Base-by-base conservation (phyloP, 2,888 invertebrate species). In the Apomyelois bistriatella region DNA sequence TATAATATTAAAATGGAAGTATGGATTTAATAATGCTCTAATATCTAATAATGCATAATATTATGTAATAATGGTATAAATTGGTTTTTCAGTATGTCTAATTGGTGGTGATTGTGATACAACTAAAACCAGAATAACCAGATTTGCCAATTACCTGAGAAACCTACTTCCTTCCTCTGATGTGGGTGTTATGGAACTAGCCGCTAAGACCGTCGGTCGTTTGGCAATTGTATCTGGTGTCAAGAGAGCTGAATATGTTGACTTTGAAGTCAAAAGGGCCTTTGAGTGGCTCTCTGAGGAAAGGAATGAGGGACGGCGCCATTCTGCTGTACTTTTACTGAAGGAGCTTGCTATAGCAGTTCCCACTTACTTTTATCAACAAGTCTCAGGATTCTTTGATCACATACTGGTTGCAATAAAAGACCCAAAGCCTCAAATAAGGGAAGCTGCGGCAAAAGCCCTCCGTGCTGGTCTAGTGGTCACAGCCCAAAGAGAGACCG, bases 281-380 rank as follows among this genome's bases (percentile, higher is more conserved):
- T 96, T 98, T 77, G 99, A 99, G 79, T 98, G 98, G 98, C 91
- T 99, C 4, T 94, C 95, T 22, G 96, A 95, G 49, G 98, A 97
- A 69, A 91, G 97, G 63, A 94, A 97, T 79, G 98, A 99, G 91
- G 95, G 96, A 1, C 95, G 97, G 75, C 92, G 98, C 48, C 97
- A 97, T 81, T 97, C 98, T 9, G 98, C 98, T 9, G 98, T 98
- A 1, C 90, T 99, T 47, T 94, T 99, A 12, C 85, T 99, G 9
- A 94, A 97, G 68, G 99, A 99, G 86, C 86, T 99, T 47, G 99
- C 99, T 2, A 94, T 97, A 32, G 97, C 97, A 8, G 97, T 98
- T 91, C 99, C 99, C 0, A 99, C 99, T 7, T 98, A 98, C 79
- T 99, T 99, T 82, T 99, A 97, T 75, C 97, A 97, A 78, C 97